Base-by-base conservation (phyloP, 2,888 invertebrate genomes). In the Anarsia innoxiella region DNA sequence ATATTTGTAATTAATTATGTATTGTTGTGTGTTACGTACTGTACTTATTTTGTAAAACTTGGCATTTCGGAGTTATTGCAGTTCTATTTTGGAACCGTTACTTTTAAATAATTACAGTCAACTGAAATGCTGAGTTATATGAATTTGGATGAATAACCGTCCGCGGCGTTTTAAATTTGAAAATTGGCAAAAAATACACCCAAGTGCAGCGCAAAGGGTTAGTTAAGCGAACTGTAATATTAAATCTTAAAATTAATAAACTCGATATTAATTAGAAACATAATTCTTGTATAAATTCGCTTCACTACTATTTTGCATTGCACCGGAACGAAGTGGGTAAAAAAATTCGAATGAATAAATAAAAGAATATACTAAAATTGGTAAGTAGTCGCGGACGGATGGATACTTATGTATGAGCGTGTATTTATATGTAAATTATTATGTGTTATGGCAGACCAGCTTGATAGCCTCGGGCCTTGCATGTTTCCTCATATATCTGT, bases 401-500 rank as follows among this genome's bases (percentile, higher is more conserved):
- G 49, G 42, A 16, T 41, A 12, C 42, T n/a, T n/a, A n/a, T 41
- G 42, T 48, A 19, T 19, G 3, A 5, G 19, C 3, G 19, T 19
- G 6, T 54, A 49, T 56, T 49, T 57, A 44, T 49, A 49, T 53
- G 53, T 65, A 29, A 6, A 34, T 34, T 31, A 23, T 39, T 34
- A 37, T 35, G 54, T 70, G 59, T 70, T 70, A 63, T 48, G 53
- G 41, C 41, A 54, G 38, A 69, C 5, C 33, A 40, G 42, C 42
- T 42, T 42, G 3, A 39, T 40, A 39, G 42, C 42, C 40, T 37
- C 12, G 14, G 23, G 39, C 49, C 66, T 67, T 77, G 78, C 79
- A 80, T 80, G 80, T 70, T 62, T 59, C 48, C 46, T 44, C 54
- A 52, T 51, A 54, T 25, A 46, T 61, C 48, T 60, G 51, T 65